Conservation (phyloP, 1,140 invertebrate genomes). For the Aethina tumida region DNA sequence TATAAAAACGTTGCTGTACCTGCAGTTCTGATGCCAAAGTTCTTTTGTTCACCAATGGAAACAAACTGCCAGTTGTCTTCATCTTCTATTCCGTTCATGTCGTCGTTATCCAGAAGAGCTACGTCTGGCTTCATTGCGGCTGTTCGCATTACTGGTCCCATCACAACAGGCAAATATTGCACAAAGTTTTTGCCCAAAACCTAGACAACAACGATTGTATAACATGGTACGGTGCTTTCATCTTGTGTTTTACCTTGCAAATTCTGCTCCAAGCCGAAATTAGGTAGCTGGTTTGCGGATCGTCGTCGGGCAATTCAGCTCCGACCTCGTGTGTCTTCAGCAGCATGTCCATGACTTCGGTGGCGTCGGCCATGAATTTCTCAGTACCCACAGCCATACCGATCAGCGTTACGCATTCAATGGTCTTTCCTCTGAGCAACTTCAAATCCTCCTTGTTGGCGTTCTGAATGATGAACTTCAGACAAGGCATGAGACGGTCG, state of each 20-base stretch:
- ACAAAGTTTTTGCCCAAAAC: constrained; percentile 78
- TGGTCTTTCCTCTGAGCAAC: constrained; percentile 60
- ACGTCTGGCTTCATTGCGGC: constrained; percentile 96
- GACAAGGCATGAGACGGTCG: constrained; percentile 84
- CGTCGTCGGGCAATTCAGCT: constrained; percentile 77
- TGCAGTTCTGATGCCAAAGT: constrained; percentile 84
- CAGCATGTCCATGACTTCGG: constrained; percentile 93
- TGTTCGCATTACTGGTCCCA: constrained; percentile 91
- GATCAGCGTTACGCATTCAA: constrained; percentile 96
- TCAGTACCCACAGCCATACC: constrained; percentile 92
- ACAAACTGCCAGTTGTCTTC: constrained; percentile 98
- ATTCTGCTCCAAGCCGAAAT: constrained; percentile 98
- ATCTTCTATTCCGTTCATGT: constrained; percentile 75
- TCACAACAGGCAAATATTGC: constrained; percentile 94
- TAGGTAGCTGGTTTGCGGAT: constrained; percentile 95
- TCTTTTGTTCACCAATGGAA: constrained; percentile 90
- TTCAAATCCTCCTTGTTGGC: constrained; percentile 80
- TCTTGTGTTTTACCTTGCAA: constrained; percentile 80
- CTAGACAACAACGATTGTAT: constrained; percentile 12
- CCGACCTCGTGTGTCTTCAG: constrained; percentile 82
- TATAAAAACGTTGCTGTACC: constrained; percentile 35
- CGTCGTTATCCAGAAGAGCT: constrained; percentile 89
- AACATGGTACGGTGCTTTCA: too few relatives aligned
- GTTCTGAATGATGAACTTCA: constrained; percentile 97
- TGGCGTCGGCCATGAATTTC: constrained; percentile 89